A percentile compares a stretch with the other conserved stretches of the same genome.
Conservation (phyloP, 2,797 vertebrate genomes). For the Myotis planiceps region DNA sequence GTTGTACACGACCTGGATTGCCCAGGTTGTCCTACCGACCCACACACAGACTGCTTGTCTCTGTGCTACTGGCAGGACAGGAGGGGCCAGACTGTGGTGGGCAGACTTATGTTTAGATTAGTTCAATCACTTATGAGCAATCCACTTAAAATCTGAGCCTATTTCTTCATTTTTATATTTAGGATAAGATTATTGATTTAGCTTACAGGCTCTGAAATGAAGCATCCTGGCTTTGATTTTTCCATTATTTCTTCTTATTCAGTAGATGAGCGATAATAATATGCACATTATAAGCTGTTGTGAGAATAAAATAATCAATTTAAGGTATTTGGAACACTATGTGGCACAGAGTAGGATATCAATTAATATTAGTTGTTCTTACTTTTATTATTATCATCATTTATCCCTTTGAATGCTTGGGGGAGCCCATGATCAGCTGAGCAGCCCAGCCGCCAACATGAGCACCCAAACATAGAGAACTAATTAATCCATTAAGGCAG, state of each 20-base stretch:
- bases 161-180: background rate
- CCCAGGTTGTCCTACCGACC: background rate
- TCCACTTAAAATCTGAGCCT: background rate
- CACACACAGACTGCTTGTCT: background rate
- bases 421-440: constrained; percentile 36
- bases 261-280: background rate
- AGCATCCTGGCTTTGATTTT: constrained; percentile 29
- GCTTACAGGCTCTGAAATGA: background rate
- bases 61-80: background rate
- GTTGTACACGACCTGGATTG: background rate
- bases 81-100: background rate
- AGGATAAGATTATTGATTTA: constrained; percentile 4
- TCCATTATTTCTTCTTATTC: background rate
- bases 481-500: constrained; percentile 86
- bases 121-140: background rate
- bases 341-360: background rate
- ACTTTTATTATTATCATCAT: constrained; percentile 22
- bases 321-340: background rate
- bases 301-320: background rate
- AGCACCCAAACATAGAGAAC: constrained; percentile 78
- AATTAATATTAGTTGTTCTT: background rate
- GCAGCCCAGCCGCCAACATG: constrained; percentile 66
- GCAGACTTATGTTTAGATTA: background rate
- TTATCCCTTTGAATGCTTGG: background rate
- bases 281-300: background rate